Evolutionary conservation across 1,140 invertebrate genomes (phyloP).

Genomic region (Globodera rostochiensis): DNA sequence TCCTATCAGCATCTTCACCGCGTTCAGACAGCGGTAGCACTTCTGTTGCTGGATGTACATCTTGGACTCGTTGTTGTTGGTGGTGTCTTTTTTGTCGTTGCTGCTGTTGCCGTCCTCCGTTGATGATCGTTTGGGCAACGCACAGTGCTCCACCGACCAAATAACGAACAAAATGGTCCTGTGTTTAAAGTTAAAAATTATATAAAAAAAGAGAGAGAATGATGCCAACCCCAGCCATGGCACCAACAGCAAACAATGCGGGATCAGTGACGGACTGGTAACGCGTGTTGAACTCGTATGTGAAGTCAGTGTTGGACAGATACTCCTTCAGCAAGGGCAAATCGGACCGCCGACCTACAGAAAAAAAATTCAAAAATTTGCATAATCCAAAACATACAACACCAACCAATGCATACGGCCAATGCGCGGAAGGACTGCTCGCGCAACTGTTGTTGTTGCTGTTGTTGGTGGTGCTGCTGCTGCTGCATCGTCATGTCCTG

Average conservation of each 20-base stretch:
- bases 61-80: too few species aligned
- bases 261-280: slow-evolving; percentile 40
- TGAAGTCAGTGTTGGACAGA: background rate
- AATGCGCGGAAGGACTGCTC: slow-evolving; percentile 27
- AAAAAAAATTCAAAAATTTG: slow-evolving; percentile 32
- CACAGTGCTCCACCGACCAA: slow-evolving; percentile 58
- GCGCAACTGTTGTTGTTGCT: slow-evolving; percentile 8
- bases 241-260: slow-evolving; percentile 53
- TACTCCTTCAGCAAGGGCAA: slow-evolving; percentile 35
- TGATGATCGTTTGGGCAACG: slow-evolving; percentile 51
- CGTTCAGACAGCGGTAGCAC: background rate
- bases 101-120: background rate
- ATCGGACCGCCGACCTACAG: slow-evolving; percentile 52
- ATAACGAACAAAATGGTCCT: slow-evolving; percentile 60
- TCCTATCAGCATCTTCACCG: background rate
- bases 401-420: slow-evolving; percentile 28
- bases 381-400: background rate
- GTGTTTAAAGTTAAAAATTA: background rate
- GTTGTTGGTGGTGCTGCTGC: background rate
- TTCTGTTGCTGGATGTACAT: background rate
- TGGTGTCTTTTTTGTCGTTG: too few species aligned
- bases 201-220: background rate
- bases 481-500: too few species aligned
- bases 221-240: slow-evolving; percentile 44
- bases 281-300: slow-evolving; percentile 42